Percentiles rank a stretch among this genome's conserved stretches.
These are phyloP conservation scores for Oxygymnocypris stewartii DNA, from an alignment of 2,113 vertebrate species.

Conservation along the genomic window DNA sequence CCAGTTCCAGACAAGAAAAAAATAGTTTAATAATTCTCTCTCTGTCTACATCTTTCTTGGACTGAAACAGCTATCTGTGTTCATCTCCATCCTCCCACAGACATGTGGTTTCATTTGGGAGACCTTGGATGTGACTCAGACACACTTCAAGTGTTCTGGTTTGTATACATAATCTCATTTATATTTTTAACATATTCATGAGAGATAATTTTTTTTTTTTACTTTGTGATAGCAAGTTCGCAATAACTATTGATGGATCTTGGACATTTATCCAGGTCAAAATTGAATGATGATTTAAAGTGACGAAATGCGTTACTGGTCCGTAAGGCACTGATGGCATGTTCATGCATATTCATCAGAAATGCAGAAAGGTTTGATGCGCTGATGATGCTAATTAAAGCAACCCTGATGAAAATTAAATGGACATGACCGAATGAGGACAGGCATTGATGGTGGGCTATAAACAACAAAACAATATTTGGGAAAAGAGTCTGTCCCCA, in stretches of 20 bases:
- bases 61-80: conserved; percentile 26
- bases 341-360: conserved; percentile 42
- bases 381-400: conserved; percentile 45
- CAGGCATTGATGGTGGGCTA: conserved; percentile 32
- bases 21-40: conserved; percentile 27
- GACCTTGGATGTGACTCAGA: conserved; percentile 30
- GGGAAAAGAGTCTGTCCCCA: background rate
- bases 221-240: conserved; percentile 2
- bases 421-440: conserved; percentile 32
- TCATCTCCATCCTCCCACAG: conserved; percentile 15
- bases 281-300: conserved; percentile 11
- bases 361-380: conserved; percentile 38
- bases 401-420: conserved; percentile 45
- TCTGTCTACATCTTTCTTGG: conserved; percentile 41
- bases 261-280: conserved; percentile 29
- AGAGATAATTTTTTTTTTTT: background rate
- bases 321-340: conserved; percentile 18
- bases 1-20: conserved; percentile 46
- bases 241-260: conserved; percentile 10
- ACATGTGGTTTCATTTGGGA: conserved; percentile 26
- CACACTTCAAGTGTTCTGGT: background rate
- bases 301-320: conserved; percentile 4
- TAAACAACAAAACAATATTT: background rate
- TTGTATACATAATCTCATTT: background rate
- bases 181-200: conserved; percentile 20